A percentile compares a stretch with the other conserved stretches of the same genome.
Conservation (phyloP, 2,888 invertebrate species). For the Seira ritae region DNA sequence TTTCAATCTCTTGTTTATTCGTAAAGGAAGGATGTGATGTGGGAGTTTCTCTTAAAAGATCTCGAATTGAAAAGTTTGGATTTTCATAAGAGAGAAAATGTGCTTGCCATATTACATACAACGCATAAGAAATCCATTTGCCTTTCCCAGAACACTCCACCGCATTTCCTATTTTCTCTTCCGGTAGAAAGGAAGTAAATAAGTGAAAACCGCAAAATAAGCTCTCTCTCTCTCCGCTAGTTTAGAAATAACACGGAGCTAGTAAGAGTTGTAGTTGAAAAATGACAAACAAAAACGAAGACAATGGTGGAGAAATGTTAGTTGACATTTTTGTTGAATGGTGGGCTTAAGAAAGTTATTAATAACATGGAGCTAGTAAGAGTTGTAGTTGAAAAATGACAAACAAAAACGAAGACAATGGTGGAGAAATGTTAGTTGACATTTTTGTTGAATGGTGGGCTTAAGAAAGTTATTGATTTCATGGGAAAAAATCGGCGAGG, state of each 20-base stretch:
- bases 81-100: not conserved
- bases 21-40: not conserved
- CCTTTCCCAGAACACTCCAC: not conserved
- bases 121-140: not conserved
- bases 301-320: not conserved
- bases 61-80: not conserved
- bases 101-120: not conserved
- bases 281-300: not conserved
- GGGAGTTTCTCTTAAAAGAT: not conserved
- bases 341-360: not conserved
- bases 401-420: not conserved
- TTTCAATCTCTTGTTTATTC: slow-evolving; percentile 3
- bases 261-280: not conserved
- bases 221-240: too few relatives aligned
- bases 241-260: not conserved
- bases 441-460: not conserved
- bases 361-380: not conserved
- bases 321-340: not conserved
- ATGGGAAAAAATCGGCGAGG: not conserved
- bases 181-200: slow-evolving; percentile 6
- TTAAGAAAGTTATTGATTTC: slow-evolving; percentile 4
- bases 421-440: not conserved
- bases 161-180: not conserved
- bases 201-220: not conserved
- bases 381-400: not conserved